phyloP scores from a whole-genome alignment of 53 echinoderm and acorn worm genomes.

The Zoroaster sp. region DNA sequence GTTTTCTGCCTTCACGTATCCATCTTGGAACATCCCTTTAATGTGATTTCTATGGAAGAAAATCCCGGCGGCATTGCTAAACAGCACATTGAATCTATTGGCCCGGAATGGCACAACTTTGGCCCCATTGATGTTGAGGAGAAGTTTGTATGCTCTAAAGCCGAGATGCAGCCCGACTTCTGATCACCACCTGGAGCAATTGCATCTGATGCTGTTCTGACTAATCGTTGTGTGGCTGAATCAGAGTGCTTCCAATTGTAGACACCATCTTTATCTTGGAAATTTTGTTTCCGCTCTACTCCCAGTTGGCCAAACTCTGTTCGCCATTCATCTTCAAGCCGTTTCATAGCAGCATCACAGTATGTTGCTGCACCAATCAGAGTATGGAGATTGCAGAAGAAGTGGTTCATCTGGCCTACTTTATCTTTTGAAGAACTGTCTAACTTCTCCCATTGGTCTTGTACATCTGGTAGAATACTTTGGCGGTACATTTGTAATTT shows the following conservation, averaged over 20 bases:
- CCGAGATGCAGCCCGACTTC: constrained; percentile 1
- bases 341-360: constrained; percentile 17
- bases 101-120: constrained; percentile 28
- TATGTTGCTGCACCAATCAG: constrained; percentile 28
- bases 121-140: neutral
- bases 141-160: neutral
- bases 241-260: constrained; percentile 17
- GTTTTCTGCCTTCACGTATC: constrained; percentile 14
- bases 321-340: neutral
- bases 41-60: constrained; percentile 27
- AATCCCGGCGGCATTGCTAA: constrained; percentile 17
- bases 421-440: neutral
- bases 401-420: too few relatives aligned
- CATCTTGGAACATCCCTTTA: neutral
- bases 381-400: neutral
- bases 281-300: neutral
- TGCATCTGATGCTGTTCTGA: constrained; percentile 33
- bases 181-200: constrained; percentile 36
- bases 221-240: constrained; percentile 17
- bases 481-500: constrained; percentile 10
- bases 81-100: constrained; percentile 33
- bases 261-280: constrained; percentile 25
- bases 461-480: neutral
- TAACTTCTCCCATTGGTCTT: neutral
- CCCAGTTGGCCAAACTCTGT: constrained; percentile 5